Percentiles rank a stretch among this genome's conserved stretches.
Conservation (phyloP, 1,140 invertebrate species). For the Magallana gigas region DNA sequence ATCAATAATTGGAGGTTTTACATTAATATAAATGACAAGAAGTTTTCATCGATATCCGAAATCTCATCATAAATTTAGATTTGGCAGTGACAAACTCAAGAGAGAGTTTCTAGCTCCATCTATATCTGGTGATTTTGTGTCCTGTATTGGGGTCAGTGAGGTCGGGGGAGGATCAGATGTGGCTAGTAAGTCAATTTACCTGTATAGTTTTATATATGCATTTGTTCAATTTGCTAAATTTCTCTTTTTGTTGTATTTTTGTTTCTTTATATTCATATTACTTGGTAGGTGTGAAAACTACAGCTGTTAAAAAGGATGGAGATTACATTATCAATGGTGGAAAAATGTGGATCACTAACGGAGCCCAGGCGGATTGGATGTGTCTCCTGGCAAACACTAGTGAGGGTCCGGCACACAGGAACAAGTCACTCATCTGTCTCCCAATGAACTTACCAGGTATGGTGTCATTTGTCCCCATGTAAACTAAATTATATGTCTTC, state of each 20-base stretch:
- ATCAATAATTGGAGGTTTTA: too few relatives aligned
- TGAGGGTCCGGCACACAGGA: conserved; percentile 79
- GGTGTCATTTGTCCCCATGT: too few relatives aligned
- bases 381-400: conserved; percentile 83
- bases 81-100: conserved; percentile 83
- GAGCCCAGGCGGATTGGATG: conserved; percentile 83
- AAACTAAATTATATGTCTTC: too few relatives aligned
- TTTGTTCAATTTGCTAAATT: too few relatives aligned
- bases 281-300: conserved; percentile 79
- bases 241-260: too few relatives aligned
- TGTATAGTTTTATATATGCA: not conserved
- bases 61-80: conserved; percentile 73
- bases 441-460: conserved; percentile 82
- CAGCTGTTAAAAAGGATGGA: conserved; percentile 79
- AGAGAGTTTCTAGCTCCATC: conserved; percentile 82
- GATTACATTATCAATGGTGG: conserved; percentile 83
- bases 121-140: conserved; percentile 82
- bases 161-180: conserved; percentile 83
- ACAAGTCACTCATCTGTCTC: conserved; percentile 84
- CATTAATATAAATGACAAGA: too few relatives aligned
- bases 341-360: conserved; percentile 84
- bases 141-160: conserved; percentile 83
- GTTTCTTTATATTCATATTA: not conserved
- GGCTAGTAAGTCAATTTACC: conserved; percentile 76
- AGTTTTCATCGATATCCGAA: not conserved